A percentile compares a stretch with the other conserved stretches of the same genome.
Evolutionary conservation across 2,888 invertebrate species (phyloP).

Genomic region (Patella depressa): DNA sequence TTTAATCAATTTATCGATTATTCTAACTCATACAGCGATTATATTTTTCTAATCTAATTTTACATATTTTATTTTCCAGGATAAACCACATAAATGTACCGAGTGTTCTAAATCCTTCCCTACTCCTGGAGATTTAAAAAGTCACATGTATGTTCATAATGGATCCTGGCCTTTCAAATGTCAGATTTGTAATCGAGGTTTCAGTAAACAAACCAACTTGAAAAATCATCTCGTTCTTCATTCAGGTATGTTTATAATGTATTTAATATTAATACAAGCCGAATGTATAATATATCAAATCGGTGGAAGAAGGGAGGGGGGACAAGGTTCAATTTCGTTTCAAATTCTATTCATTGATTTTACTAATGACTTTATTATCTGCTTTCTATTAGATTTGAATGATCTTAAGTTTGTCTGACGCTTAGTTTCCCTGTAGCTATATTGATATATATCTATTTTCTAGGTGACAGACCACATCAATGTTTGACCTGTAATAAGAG

Average conservation of each 20-base stretch:
- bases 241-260: conserved; percentile 78
- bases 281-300: too few species aligned
- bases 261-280: too few species aligned
- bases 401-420: too few species aligned
- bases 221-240: conserved; percentile 95
- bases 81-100: conserved; percentile 96
- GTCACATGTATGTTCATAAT: conserved; percentile 97
- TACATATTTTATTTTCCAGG: too few species aligned
- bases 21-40: too few species aligned
- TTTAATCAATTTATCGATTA: too few species aligned
- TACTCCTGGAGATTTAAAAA: conserved; percentile 94
- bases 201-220: conserved; percentile 95
- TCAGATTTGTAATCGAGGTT: conserved; percentile 93
- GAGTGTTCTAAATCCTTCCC: conserved; percentile 96
- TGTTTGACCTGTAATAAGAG: conserved; percentile 80
- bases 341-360: too few species aligned
- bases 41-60: too few species aligned
- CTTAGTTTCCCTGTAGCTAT: neutral
- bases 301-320: too few species aligned
- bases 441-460: conserved; percentile 29
- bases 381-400: neutral
- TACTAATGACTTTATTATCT: too few species aligned
- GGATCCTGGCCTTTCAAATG: conserved; percentile 98
- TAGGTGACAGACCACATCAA: conserved; percentile 83
- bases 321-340: too few species aligned